Evolutionary conservation across 1,140 invertebrate species (phyloP).

Genomic region (Zaprionus nigranus): DNA sequence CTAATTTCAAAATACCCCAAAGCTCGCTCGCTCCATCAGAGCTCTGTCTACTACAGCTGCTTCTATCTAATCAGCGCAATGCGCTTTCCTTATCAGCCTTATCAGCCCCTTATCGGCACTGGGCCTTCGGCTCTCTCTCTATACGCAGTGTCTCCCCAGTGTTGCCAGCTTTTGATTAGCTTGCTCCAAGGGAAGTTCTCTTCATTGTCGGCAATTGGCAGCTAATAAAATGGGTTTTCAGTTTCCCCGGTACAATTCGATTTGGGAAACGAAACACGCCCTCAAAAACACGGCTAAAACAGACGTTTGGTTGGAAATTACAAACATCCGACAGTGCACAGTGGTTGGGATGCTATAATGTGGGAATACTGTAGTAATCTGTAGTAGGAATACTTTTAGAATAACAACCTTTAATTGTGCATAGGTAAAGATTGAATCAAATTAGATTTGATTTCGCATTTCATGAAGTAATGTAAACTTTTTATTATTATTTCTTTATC

Average conservation of each 20-base stretch:
- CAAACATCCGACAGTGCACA: slow-evolving; percentile 60
- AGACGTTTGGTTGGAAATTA: slow-evolving; percentile 63
- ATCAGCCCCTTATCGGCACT: slow-evolving; percentile 19
- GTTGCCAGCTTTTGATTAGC: slow-evolving; percentile 60
- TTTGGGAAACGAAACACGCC: slow-evolving; percentile 60
- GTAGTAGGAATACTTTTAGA: not conserved
- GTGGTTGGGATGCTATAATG: not conserved
- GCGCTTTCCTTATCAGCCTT: slow-evolving; percentile 24
- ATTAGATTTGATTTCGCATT: not conserved
- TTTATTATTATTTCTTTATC: not conserved
- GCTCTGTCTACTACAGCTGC: slow-evolving; percentile 20
- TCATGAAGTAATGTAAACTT: not conserved
- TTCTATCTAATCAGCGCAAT: slow-evolving; percentile 47
- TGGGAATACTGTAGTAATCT: not conserved
- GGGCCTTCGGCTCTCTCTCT: slow-evolving; percentile 9
- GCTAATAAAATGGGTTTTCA: slow-evolving; percentile 64
- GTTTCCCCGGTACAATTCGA: slow-evolving; percentile 71
- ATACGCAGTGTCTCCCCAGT: not conserved
- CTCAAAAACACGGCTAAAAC: slow-evolving; percentile 1
- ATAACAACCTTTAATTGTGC: not conserved
- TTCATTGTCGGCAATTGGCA: slow-evolving; percentile 63
- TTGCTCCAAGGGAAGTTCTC: slow-evolving; percentile 60
- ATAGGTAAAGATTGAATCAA: not conserved
- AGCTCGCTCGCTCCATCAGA: slow-evolving; percentile 36
- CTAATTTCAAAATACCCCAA: slow-evolving; percentile 49